Base-by-base conservation (phyloP, 2,888 invertebrate species). In the Calliscelio sp. region DNA sequence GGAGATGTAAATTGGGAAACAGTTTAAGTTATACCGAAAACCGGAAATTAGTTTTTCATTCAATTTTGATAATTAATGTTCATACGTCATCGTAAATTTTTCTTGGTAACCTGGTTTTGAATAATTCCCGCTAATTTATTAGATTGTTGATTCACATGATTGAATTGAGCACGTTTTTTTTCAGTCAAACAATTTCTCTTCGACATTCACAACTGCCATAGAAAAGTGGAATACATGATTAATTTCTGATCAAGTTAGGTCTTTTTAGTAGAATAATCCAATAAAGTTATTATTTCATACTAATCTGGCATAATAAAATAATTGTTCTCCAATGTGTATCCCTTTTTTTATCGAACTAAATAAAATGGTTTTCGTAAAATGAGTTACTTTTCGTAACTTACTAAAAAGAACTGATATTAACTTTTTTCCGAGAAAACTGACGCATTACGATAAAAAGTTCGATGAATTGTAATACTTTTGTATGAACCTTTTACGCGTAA, bases 131-230 rank as follows among this genome's bases (percentile, higher is more conserved):
- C 59, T 25, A 71, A 73, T 55, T 71, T 71, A 80, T 71, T 16
- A 49, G 14, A 51, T 53, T n/a, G 16, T 25, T 46, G 71, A 71
- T 80, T 49, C 80, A 80, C 49, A 66, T 59, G 16, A 80, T 80
- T 80, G 80, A 73, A 66, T 73, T 24, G 81, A 74, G 68, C 6
- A 66, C 74, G 44, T 68, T 81, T 78, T 80, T 73, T 68, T n/a
- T n/a, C n/a, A n/a, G n/a, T n/a, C n/a, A 59, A 66, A 63, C 25
- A 81, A 61, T 81, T 81, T 74, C 81, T 81, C 81, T 53, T 73
- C 25, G 55, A 51, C 49, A 55, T 20, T 77, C 25, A 46, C 35
- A 14, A 46, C 22, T 35, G 10, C 28, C 7, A 0, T 46, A 46
- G 38, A 59, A 77, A 59, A 59, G n/a, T 75, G 35, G 24, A 75